Conservation (phyloP, 2,888 invertebrate species). For the Alloplasta piceator region DNA sequence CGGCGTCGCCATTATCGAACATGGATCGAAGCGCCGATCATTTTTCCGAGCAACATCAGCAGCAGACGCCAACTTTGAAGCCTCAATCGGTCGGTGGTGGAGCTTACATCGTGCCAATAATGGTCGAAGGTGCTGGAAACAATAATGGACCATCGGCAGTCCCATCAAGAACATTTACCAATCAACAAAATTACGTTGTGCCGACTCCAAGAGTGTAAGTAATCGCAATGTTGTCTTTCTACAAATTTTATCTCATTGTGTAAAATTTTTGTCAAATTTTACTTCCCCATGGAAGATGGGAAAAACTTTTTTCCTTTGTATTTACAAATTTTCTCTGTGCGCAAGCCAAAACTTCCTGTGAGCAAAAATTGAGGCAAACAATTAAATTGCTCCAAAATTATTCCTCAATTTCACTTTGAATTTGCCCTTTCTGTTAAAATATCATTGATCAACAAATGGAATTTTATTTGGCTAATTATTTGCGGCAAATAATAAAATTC, state of each 20-base stretch:
- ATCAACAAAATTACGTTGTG: not conserved
- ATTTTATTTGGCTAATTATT: too few species aligned
- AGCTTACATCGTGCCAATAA: slow-evolving; percentile 87
- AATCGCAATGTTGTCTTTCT: slow-evolving; percentile 13
- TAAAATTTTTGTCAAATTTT: too few species aligned
- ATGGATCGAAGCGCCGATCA: slow-evolving; percentile 34
- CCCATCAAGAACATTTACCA: slow-evolving; percentile 55
- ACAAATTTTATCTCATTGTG: too few species aligned
- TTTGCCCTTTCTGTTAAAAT: too few species aligned
- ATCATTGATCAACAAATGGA: not conserved
- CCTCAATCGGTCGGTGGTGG: slow-evolving; percentile 72
- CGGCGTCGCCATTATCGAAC: slow-evolving; percentile 46
- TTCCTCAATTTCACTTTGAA: too few species aligned
- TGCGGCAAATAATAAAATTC: too few species aligned
- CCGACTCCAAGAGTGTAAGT: not conserved
- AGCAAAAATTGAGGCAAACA: too few species aligned
- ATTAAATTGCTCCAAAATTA: too few species aligned
- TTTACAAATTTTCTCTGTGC: too few species aligned
- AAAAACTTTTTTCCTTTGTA: too few species aligned
- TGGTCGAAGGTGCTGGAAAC: slow-evolving; percentile 86
- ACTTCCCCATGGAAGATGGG: too few species aligned
- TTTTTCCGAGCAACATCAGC: slow-evolving; percentile 62
- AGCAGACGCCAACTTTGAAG: slow-evolving; percentile 50
- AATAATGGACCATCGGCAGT: slow-evolving; percentile 40
- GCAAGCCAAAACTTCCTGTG: too few species aligned